A percentile compares a stretch with the other conserved stretches of the same genome.
These are phyloP conservation scores for Patiria pectinifera DNA, from an alignment of 53 echinoderm and acorn worm genomes.

Conservation along the genomic window DNA sequence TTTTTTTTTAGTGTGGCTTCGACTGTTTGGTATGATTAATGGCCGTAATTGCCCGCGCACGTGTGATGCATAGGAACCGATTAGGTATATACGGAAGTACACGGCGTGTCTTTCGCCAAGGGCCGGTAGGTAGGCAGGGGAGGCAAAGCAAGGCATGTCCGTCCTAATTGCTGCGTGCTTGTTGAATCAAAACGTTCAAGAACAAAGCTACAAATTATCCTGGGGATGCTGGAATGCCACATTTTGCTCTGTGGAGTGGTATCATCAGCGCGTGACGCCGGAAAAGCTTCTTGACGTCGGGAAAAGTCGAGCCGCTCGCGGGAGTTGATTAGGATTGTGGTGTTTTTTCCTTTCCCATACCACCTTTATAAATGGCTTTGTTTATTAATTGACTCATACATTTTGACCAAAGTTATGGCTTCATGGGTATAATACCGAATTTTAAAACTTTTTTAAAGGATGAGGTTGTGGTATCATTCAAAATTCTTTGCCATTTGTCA, in stretches of 20 bases:
- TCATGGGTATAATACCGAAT: too few relatives aligned
- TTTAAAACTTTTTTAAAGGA: too few relatives aligned
- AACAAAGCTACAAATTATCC: background rate
- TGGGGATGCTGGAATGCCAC: background rate
- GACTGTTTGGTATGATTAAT: conserved; percentile 4
- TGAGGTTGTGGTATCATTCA: too few relatives aligned
- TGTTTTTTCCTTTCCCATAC: background rate
- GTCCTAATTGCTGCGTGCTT: background rate
- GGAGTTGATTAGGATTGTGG: background rate
- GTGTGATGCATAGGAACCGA: conserved; percentile 1
- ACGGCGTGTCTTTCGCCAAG: background rate
- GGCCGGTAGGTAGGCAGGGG: background rate
- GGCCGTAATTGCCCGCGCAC: conserved; percentile 7
- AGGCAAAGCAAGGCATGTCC: background rate
- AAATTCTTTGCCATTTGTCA: too few relatives aligned
- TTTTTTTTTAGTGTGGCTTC: background rate
- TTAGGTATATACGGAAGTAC: background rate
- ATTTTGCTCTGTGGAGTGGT: background rate
- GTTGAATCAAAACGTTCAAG: background rate
- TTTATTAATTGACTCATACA: too few relatives aligned
- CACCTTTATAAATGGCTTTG: too few relatives aligned
- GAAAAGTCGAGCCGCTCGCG: background rate
- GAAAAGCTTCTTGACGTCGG: background rate
- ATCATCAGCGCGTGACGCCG: background rate
- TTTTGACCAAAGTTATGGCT: too few relatives aligned